Conservation (phyloP, 2,888 invertebrate genomes). For the Eugnorisma glareosa region DNA sequence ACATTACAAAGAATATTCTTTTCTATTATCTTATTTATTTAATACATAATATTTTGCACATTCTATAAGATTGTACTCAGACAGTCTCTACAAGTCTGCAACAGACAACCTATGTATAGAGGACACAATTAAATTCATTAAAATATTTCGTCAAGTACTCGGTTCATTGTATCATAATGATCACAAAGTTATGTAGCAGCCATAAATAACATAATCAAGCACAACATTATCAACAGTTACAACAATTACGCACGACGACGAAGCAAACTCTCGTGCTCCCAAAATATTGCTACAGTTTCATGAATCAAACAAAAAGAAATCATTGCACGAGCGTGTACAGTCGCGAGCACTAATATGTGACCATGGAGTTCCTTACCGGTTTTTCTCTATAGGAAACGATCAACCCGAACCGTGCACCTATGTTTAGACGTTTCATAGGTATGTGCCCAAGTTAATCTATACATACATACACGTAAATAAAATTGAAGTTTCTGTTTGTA, state of each 20-base stretch:
- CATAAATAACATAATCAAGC: constrained; percentile 19
- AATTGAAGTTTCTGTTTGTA: too few relatives aligned
- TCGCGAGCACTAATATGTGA: neutral
- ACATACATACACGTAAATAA: too few relatives aligned
- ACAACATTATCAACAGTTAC: constrained; percentile 37
- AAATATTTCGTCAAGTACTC: neutral
- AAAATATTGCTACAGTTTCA: constrained; percentile 51
- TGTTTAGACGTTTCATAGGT: neutral
- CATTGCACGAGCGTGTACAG: constrained; percentile 31
- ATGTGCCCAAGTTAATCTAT: neutral
- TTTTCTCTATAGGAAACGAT: neutral
- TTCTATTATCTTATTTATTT: neutral
- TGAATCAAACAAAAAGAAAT: constrained; percentile 64
- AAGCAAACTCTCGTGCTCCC: constrained; percentile 26
- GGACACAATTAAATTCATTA: neutral
- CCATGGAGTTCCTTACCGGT: neutral
- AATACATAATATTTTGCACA: neutral
- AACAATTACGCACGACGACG: constrained; percentile 18
- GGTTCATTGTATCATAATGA: neutral
- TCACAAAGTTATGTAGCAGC: neutral
- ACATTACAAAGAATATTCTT: too few relatives aligned
- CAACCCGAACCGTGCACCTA: neutral
- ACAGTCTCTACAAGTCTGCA: neutral
- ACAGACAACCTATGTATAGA: too few relatives aligned
- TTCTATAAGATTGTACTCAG: neutral